Conservation (phyloP, 1,140 invertebrate species). For the Alviniconcha marisindica region DNA sequence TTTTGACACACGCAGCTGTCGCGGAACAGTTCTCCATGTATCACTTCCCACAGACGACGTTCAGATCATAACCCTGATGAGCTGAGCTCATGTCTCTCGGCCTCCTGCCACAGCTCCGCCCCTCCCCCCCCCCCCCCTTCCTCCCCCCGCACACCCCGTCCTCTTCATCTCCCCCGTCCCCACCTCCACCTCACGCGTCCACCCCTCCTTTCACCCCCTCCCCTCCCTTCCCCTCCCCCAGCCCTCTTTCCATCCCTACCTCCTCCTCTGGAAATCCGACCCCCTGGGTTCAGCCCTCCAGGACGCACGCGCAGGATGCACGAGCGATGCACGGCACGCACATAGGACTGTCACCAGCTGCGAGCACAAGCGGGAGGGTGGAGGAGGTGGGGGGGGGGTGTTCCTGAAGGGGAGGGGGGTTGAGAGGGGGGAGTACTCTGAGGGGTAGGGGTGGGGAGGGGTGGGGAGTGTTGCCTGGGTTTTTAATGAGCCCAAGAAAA, state of each 20-base stretch:
- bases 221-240: not conserved
- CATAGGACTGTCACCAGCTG: conserved; percentile 22
- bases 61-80: too few relatives aligned
- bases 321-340: conserved; percentile 20
- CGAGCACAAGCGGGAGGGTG: not conserved
- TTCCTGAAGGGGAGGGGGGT: too few relatives aligned
- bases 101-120: too few relatives aligned
- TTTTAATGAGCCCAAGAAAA: conserved; percentile 17
- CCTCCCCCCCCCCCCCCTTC: not conserved
- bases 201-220: not conserved
- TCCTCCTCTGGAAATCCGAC: not conserved
- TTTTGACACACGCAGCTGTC: too few relatives aligned
- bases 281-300: not conserved
- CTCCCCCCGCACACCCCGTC: not conserved
- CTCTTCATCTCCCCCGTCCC: not conserved
- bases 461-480: not conserved
- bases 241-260: not conserved
- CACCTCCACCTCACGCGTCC: not conserved
- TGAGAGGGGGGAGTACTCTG: not conserved
- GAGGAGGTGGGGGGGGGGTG: not conserved
- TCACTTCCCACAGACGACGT: too few relatives aligned
- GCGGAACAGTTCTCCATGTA: too few relatives aligned
- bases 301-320: conserved; percentile 7
- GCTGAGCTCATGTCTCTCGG: too few relatives aligned
- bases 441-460: not conserved